Conservation (phyloP, 2,797 vertebrate genomes). For the Macrochelys suwanniensis region DNA sequence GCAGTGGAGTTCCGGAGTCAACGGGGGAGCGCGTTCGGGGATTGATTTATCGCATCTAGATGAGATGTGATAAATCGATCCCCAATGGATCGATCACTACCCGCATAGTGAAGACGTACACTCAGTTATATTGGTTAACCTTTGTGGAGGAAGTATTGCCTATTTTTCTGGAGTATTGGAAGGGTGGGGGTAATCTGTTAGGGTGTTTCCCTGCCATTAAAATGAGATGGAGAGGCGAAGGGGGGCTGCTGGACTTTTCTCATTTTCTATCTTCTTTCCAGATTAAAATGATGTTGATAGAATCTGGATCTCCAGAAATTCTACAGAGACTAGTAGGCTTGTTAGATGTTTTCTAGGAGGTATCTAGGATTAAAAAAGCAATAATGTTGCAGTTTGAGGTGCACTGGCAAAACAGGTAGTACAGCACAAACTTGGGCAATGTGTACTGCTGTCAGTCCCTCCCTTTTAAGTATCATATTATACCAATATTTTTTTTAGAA, state of each 20-base stretch:
- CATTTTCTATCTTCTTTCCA: not conserved
- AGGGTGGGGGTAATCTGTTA: rapidly evolving
- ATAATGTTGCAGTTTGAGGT: not conserved
- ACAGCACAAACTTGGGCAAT: not conserved
- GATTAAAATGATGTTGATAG: no score
- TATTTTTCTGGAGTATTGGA: not conserved
- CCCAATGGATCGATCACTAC: no score
- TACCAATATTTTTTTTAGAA: not conserved
- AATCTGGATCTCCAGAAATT: not conserved
- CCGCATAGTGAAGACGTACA: no score
- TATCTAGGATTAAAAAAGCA: not conserved
- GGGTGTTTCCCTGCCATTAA: not conserved
- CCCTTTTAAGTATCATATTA: rapidly evolving
- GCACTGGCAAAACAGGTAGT: not conserved
- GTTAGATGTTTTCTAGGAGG: not conserved
- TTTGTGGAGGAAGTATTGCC: not conserved
- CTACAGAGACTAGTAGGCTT: not conserved
- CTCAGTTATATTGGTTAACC: not conserved
- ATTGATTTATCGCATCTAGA: no score
- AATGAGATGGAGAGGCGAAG: not conserved
- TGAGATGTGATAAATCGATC: no score
- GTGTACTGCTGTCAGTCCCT: rapidly evolving
- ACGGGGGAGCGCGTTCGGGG: no score
- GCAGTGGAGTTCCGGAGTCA: no score
- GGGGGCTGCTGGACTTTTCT: not conserved